Conservation (phyloP, 2,113 vertebrate genomes). For the Sebastes fasciatus region DNA sequence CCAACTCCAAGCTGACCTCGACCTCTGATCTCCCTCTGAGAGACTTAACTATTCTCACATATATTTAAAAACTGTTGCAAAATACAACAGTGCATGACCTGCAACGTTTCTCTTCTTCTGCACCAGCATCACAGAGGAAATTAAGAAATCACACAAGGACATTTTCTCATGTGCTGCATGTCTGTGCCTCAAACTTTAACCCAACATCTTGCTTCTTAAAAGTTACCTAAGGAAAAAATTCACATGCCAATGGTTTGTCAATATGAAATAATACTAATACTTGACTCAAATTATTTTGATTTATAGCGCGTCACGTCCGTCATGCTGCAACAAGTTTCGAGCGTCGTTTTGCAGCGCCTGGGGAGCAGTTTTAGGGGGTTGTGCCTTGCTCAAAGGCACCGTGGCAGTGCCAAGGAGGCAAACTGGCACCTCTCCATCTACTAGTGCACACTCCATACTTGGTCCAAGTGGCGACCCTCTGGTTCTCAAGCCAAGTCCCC, state of each 20-base stretch:
- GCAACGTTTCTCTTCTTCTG: slow-evolving; percentile 1
- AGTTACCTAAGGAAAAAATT: neutral
- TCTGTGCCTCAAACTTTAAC: neutral
- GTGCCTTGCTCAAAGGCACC: too few species aligned
- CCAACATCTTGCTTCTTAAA: neutral
- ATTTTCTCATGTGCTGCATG: neutral
- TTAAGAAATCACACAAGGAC: neutral
- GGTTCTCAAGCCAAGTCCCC: too few species aligned
- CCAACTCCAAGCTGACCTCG: neutral
- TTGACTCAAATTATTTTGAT: too few species aligned
- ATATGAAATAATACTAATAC: neutral
- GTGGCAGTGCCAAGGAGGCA: too few species aligned
- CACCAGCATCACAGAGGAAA: slow-evolving; percentile 14
- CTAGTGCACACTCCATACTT: too few species aligned
- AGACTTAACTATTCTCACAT: neutral
- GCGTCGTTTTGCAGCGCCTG: too few species aligned
- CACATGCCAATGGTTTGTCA: neutral
- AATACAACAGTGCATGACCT: neutral
- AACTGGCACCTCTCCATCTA: too few species aligned
- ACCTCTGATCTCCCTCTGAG: neutral
- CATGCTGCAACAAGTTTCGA: too few species aligned
- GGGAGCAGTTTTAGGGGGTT: too few species aligned
- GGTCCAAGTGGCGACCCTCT: too few species aligned
- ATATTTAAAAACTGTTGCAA: neutral
- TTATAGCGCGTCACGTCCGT: too few species aligned